Evolutionary conservation across 1,140 invertebrate genomes (phyloP), one percentile per base, ranked within the genome.

Genomic region (Pantala flavescens): DNA sequence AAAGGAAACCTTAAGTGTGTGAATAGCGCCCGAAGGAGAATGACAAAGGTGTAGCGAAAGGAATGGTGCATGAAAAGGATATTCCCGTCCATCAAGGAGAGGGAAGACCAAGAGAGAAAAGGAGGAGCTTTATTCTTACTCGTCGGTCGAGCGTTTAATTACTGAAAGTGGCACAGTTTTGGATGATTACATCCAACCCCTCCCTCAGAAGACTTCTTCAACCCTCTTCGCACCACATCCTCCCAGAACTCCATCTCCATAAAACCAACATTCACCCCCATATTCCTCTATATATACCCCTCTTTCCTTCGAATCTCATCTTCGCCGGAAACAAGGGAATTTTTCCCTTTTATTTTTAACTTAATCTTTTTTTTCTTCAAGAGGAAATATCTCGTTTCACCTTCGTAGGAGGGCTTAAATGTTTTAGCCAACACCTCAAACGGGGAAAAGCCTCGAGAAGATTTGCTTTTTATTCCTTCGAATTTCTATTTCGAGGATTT

Each of bases 141-240:
- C 49, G 49, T 63, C 49, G 49, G n/a, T 12, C 49, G 49, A 63
- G 49, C 49, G 49, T 63, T 63, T 63, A 63, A 63, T 63, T 63
- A 63, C 49, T 63, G 49, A 63, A 63, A 63, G 49, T 63, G 49
- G 49, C 49, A 63, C 49, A 63, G 49, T 63, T 63, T 63, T 63
- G 49, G 49, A 63, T 63, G 49, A 63, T 63, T 63, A 63, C 49
- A 12, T 63, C 49, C 49, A 63, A 63, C 49, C 49, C 49, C 49
- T 63, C 49, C 49, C 49, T 19, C 49, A 9, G 16, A 49, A 9
- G 43, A 16, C 43, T 16, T 49, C 43, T 16, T 49, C 12, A 19
- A 7, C 49, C 28, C 28, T 63, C n/a, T 14, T 63, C 49, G 49
- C 49, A 7, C n/a, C 49, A 19, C 12, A 16, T 63, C 49, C 12